Evolutionary conservation across 2,888 invertebrate genomes (phyloP), one percentile per base, ranked within the genome.

Genomic region (Eupithecia abbreviata): DNA sequence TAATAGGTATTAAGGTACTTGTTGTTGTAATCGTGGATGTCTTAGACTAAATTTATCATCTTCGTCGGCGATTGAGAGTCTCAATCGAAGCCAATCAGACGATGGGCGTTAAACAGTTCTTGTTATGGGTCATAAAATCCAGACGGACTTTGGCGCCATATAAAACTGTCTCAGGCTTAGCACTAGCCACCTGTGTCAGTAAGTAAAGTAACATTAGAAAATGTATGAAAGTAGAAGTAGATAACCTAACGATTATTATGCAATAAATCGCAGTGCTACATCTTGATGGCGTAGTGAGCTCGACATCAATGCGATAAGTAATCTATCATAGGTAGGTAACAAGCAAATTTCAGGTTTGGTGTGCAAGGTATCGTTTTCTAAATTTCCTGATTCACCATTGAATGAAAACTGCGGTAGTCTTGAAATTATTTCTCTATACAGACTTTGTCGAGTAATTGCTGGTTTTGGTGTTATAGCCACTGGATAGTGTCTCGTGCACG

Each of bases 131-230:
- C 62, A 62, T 62, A 62, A 62, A 62, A 62, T 62, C 62, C 62
- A 62, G 62, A 30, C 62, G 58, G 79, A 83, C 83, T 41, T 47
- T 85, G 90, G 90, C 89, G 90, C 90, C 90, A 85, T 86, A 89
- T 88, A 87, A 87, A 84, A 78, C 82, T 82, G 86, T 85, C 87
- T 84, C 84, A 84, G 86, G 82, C 84, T 62, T 62, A 12, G 30
- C 10, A 62, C 30, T 30, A 62, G 4, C 62, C 62, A 62, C 30
- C 9, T 30, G 2, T 30, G 62, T 58, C 9, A 58, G 4, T 4
- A 43, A 4, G 7, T 4, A 6, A 7, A 43, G 18, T 58, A 18
- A 18, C 2, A 58, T 55, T 18, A 9, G 55, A n/a, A 18, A 58
- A 58, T 18, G 9, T 58, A 9, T 58, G 15, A 51, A 51, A 55